Evolutionary conservation across 1,140 invertebrate species (phyloP).

Genomic region (Apis florea): DNA sequence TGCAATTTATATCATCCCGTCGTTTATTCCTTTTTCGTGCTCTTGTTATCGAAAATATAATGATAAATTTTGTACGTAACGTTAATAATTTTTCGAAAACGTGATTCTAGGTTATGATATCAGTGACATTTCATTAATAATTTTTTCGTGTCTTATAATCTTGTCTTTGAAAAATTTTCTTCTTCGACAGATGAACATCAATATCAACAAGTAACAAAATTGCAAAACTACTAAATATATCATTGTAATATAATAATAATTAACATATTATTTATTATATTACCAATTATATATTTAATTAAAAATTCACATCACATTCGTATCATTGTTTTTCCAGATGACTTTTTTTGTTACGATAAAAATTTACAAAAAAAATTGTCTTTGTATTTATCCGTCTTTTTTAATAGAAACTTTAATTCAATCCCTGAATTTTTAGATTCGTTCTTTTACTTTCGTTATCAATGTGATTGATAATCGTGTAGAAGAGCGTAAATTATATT

Average conservation of each 20-base stretch:
- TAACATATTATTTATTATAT: too few relatives aligned
- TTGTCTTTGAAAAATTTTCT: background rate
- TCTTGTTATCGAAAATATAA: conserved; percentile 6
- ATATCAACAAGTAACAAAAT: too few relatives aligned
- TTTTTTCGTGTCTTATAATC: background rate
- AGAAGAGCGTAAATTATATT: background rate
- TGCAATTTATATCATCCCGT: conserved; percentile 39
- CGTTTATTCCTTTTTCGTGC: conserved; percentile 26
- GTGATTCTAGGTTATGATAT: background rate
- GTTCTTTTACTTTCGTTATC: background rate
- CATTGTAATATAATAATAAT: too few relatives aligned
- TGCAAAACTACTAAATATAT: too few relatives aligned
- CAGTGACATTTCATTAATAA: background rate
- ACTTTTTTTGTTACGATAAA: background rate
- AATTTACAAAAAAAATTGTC: background rate
- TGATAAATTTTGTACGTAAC: background rate
- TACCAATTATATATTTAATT: too few relatives aligned
- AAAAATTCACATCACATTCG: too few relatives aligned
- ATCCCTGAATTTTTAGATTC: background rate
- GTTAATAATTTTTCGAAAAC: background rate
- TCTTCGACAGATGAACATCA: too few relatives aligned
- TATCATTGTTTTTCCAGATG: too few relatives aligned
- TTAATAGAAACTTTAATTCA: background rate
- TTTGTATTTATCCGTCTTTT: background rate
- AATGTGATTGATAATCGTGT: background rate